A percentile compares a stretch with the other conserved stretches of the same genome.
Evolutionary conservation across 2,113 vertebrate species (phyloP).

Genomic region (Cromileptes altivelis): DNA sequence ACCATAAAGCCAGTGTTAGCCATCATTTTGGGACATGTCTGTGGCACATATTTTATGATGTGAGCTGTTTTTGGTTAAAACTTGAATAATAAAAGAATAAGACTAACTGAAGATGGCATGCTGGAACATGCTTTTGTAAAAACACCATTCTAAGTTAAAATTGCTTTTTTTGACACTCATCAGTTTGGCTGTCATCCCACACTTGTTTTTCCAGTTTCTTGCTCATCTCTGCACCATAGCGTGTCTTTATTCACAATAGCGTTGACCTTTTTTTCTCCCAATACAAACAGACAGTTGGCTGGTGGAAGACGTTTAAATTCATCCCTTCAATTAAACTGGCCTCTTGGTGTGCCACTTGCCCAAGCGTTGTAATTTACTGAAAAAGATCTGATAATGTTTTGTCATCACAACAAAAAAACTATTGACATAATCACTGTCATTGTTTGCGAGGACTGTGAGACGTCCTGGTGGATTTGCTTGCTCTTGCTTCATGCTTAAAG

Average conservation of each 20-base stretch:
- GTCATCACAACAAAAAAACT: not conserved
- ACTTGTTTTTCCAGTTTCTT: not conserved
- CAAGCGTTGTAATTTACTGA: not conserved
- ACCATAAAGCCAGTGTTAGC: not conserved
- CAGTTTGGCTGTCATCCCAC: not conserved
- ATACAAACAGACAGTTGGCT: not conserved
- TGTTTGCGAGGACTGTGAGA: not conserved
- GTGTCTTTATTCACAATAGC: not conserved
- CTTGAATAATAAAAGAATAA: not conserved
- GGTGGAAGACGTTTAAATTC: not conserved
- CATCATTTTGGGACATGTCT: not conserved
- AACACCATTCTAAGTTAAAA: not conserved
- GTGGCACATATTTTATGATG: not conserved
- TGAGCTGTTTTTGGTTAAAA: not conserved
- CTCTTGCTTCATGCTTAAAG: not conserved
- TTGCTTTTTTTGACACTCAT: not conserved
- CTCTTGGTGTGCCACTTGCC: not conserved
- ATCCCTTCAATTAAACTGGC: not conserved
- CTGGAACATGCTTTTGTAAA: not conserved
- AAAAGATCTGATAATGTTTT: not conserved
- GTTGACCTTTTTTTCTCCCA: not conserved
- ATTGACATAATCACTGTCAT: not conserved
- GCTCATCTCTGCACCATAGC: not conserved
- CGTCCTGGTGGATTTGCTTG: not conserved
- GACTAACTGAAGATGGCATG: not conserved